A percentile compares a stretch with the other conserved stretches of the same genome.
Evolutionary conservation across 2,888 invertebrate genomes (phyloP).

Genomic region (Euclidia mi): DNA sequence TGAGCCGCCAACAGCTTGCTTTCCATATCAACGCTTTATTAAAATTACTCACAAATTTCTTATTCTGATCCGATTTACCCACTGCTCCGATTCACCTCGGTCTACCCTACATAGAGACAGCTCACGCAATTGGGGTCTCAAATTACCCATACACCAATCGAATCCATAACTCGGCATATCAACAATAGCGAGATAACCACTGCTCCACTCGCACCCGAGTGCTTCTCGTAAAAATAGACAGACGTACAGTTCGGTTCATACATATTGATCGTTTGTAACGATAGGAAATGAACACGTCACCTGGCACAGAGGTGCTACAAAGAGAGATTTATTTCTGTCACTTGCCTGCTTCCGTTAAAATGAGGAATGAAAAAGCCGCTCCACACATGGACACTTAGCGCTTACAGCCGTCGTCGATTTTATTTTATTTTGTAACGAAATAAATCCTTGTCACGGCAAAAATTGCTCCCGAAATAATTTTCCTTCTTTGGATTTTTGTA

Average conservation of each 20-base stretch:
- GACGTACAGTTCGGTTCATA: conserved; percentile 18
- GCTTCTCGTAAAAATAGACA: background rate
- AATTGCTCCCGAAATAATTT: conserved; percentile 20
- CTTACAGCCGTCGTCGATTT: conserved; percentile 17
- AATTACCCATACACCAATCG: too few relatives aligned
- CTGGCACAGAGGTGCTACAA: conserved; percentile 23
- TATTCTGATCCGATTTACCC: too few relatives aligned
- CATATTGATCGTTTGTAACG: conserved; percentile 32
- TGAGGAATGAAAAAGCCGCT: conserved; percentile 28
- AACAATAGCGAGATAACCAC: too few relatives aligned
- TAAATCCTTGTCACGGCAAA: conserved; percentile 25
- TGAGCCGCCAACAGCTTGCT: too few relatives aligned
- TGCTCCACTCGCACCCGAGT: too few relatives aligned
- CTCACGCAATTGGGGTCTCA: too few relatives aligned
- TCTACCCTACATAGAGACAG: too few relatives aligned
- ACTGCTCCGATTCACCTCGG: too few relatives aligned
- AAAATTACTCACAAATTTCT: too few relatives aligned
- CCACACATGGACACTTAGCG: conserved; percentile 24
- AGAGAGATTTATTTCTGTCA: conserved; percentile 41
- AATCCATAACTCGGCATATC: too few relatives aligned
- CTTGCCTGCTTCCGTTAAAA: conserved; percentile 30
- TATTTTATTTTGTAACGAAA: conserved; percentile 26
- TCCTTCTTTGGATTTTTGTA: conserved; percentile 18
- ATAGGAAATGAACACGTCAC: conserved; percentile 36
- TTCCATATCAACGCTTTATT: too few relatives aligned